These are phyloP conservation scores for Aspidiotus rigidus DNA, from an alignment of 2,888 invertebrate species.

Conservation along the genomic window DNA sequence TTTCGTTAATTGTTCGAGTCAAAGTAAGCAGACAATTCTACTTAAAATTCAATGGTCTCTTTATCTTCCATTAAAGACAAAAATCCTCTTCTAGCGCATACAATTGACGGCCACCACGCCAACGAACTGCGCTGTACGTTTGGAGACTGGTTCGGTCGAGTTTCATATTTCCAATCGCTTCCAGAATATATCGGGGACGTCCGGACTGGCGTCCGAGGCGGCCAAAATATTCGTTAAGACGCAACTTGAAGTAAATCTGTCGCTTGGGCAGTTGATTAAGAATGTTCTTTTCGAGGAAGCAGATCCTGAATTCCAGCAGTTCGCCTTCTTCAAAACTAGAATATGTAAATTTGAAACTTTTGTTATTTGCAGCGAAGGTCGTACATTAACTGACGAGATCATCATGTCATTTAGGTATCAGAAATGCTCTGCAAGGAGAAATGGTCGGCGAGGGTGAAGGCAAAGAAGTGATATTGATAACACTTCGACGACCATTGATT, in stretches of 20 bases:
- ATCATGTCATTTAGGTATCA: conserved; percentile 46
- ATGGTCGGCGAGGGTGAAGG: conserved; percentile 60
- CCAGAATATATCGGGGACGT: conserved; percentile 63
- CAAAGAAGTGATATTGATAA: conserved; percentile 81
- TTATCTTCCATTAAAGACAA: neutral
- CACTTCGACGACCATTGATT: conserved; percentile 82
- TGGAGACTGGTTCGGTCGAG: conserved; percentile 91
- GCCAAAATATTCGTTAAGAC: conserved; percentile 69
- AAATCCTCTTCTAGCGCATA: conserved; percentile 56
- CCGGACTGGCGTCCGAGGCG: conserved; percentile 51
- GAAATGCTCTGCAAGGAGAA: conserved; percentile 83
- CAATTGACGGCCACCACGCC: conserved; percentile 97
- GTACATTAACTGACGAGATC: neutral
- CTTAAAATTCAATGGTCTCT: neutral
- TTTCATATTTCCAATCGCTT: conserved; percentile 89
- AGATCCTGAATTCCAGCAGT: conserved; percentile 93
- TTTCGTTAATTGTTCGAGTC: conserved; percentile 79
- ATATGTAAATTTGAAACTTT: conserved; percentile 52
- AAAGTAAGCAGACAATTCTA: conserved; percentile 49
- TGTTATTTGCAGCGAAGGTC: neutral
- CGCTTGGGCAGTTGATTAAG: conserved; percentile 85
- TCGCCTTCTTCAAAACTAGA: conserved; percentile 94
- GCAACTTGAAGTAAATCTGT: conserved; percentile 86
- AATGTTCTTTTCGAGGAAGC: conserved; percentile 96
- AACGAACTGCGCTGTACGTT: conserved; percentile 87